Conservation (phyloP, 2,888 invertebrate genomes). For the Apamea crenata region DNA sequence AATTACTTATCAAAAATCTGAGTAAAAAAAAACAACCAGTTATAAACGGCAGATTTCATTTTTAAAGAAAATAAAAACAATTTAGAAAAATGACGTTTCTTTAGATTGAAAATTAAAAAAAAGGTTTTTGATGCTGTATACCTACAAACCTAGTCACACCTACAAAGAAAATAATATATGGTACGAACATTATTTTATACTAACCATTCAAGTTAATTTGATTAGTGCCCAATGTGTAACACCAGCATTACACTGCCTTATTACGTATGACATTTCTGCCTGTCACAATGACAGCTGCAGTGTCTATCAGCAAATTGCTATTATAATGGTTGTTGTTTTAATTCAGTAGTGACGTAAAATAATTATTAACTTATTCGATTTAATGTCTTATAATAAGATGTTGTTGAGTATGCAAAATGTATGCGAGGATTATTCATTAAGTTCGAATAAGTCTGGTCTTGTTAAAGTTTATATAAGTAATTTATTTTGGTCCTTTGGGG, state of each 20-base stretch:
- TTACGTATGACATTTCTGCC: conserved; percentile 71
- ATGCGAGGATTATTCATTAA: conserved; percentile 14
- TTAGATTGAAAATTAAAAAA: neutral
- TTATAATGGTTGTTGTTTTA: conserved; percentile 34
- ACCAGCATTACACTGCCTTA: conserved; percentile 66
- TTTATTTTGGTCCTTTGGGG: neutral
- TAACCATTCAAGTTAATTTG: neutral
- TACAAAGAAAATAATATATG: neutral
- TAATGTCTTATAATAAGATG: conserved; percentile 55
- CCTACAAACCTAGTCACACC: neutral
- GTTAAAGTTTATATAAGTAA: conserved; percentile 10
- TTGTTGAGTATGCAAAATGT: conserved; percentile 50
- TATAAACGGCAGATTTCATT: too few species aligned
- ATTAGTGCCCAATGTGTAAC: conserved; percentile 60
- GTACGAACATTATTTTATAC: neutral
- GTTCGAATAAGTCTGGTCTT: conserved; percentile 26
- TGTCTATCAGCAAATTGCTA: conserved; percentile 52
- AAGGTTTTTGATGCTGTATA: neutral
- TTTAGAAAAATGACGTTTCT: neutral
- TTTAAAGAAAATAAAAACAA: too few species aligned
- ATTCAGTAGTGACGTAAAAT: conserved; percentile 41
- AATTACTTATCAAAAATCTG: neutral
- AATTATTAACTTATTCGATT: conserved; percentile 58
- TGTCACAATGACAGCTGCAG: conserved; percentile 74
- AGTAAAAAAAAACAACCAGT: neutral